These are phyloP conservation scores for Micoletzkya japonica DNA, from an alignment of 2,888 invertebrate species.

Conservation along the genomic window DNA sequence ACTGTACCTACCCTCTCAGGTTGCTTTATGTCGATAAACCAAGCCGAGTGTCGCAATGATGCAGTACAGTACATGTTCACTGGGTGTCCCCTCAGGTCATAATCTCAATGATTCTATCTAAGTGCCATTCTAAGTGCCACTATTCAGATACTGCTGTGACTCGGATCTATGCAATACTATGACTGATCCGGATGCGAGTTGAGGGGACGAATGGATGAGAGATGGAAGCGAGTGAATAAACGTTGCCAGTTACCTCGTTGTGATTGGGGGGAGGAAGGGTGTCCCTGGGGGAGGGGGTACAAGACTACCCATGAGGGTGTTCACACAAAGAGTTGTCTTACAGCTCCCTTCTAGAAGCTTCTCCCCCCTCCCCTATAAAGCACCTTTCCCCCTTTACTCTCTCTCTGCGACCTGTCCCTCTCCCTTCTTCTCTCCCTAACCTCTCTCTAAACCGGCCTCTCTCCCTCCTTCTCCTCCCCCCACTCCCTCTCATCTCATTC, in stretches of 20 bases:
- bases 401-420: constrained; percentile 8
- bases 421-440: background rate
- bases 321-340: too few relatives aligned
- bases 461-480: constrained; percentile 2
- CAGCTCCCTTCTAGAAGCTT: constrained; percentile 13
- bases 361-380: background rate
- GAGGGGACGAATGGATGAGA: background rate
- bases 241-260: too few relatives aligned
- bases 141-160: background rate
- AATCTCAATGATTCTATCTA: too few relatives aligned
- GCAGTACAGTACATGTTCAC: background rate
- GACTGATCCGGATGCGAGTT: background rate
- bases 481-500: background rate
- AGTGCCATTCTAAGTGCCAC: too few relatives aligned
- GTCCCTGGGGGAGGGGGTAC: background rate
- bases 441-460: constrained; percentile 23
- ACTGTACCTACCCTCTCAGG: too few relatives aligned
- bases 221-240: background rate
- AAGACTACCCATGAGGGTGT: background rate
- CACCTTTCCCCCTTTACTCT: background rate
- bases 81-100: background rate
- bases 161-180: background rate
- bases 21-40: too few relatives aligned
- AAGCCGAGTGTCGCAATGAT: background rate
- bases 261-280: constrained; percentile 4